Conservation (phyloP, 2,888 invertebrate species). For the Agrochola lota region DNA sequence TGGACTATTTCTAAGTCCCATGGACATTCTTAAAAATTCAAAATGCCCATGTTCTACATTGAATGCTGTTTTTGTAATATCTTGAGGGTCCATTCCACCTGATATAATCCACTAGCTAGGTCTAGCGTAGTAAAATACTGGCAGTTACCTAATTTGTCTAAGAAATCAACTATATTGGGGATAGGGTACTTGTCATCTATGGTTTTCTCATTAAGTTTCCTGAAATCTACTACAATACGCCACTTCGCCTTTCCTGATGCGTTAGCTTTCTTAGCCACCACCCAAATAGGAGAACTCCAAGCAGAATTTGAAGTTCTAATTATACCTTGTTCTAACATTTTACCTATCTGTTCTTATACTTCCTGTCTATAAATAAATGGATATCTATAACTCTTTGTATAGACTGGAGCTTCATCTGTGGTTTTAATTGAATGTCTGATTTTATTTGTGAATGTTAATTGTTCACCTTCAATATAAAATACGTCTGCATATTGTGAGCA, state of each 20-base stretch:
- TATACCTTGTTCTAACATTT: not conserved
- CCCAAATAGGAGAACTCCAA: conserved; percentile 8
- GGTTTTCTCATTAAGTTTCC: conserved; percentile 19
- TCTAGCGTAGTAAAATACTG: no score
- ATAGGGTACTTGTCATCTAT: conserved; percentile 8
- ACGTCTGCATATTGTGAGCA: conserved; percentile 4
- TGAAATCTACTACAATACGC: not conserved
- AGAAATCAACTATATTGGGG: not conserved
- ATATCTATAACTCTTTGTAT: not conserved
- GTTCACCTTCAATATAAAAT: not conserved
- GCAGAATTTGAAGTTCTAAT: not conserved
- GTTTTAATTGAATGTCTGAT: not conserved
- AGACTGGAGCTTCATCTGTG: not conserved
- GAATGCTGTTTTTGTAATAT: no score
- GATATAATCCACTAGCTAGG: no score
- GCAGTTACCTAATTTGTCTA: no score
- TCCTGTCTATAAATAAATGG: not conserved
- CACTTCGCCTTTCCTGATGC: conserved; percentile 14
- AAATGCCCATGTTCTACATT: no score
- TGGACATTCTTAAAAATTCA: no score
- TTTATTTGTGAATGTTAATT: not conserved
- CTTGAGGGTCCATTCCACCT: no score
- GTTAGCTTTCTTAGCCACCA: conserved; percentile 23
- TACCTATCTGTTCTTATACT: not conserved
- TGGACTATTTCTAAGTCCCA: no score